Percentiles rank a stretch among this genome's conserved stretches.
Conservation (phyloP, 2,797 vertebrate genomes). For the Myotis daubentonii region DNA sequence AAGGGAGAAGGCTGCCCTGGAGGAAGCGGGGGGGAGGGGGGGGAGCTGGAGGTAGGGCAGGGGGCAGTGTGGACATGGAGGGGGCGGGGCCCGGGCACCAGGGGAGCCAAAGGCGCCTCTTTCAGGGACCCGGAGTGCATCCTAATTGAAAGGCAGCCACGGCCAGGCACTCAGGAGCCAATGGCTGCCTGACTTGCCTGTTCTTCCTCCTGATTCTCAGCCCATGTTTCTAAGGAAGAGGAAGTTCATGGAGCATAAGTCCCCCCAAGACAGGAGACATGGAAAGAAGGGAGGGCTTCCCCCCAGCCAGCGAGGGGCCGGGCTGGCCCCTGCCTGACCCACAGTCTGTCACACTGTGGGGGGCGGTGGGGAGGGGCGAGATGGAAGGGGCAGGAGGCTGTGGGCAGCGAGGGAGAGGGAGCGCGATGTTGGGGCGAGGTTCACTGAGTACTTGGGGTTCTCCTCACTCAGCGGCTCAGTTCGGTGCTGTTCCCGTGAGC, state of each 20-base stretch:
- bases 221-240: not conserved
- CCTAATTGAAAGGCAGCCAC: rapidly evolving
- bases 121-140: rapidly evolving
- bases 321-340: not conserved
- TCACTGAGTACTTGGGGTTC: not conserved
- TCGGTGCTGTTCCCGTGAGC: not conserved
- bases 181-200: not conserved
- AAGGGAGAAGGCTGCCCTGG: not conserved
- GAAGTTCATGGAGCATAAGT: not conserved
- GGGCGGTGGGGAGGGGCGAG: too few species aligned
- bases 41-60: too few species aligned
- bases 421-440: not conserved
- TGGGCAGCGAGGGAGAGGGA: not conserved
- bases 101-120: not conserved
- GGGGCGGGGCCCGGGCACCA: rapidly evolving
- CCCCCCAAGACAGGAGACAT: not conserved
- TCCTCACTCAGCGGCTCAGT: not conserved
- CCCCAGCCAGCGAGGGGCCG: not conserved
- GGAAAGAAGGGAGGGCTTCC: not conserved
- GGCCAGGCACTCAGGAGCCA: not conserved
- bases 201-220: not conserved
- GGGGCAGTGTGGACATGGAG: rapidly evolving
- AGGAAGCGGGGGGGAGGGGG: not conserved
- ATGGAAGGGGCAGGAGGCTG: not conserved
- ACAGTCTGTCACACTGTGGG: not conserved